A percentile compares a stretch with the other conserved stretches of the same genome.
These are phyloP conservation scores for Euzetes globulus DNA, from an alignment of 2,888 invertebrate genomes.

Conservation along the genomic window DNA sequence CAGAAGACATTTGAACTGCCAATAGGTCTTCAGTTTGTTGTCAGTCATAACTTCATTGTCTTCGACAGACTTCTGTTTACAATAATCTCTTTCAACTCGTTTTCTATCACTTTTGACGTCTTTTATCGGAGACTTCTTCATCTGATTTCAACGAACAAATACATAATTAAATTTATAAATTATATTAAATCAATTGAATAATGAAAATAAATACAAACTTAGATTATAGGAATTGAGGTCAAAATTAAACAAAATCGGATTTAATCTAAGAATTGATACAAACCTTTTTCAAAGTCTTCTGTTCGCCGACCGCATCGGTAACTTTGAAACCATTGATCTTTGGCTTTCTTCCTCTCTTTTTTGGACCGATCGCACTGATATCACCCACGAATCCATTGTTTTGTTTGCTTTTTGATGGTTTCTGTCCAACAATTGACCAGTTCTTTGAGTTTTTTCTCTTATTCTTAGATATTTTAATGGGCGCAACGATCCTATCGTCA, in stretches of 20 bases:
- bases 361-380: background rate
- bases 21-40: background rate
- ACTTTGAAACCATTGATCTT: background rate
- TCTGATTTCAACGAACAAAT: too few species aligned
- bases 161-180: background rate
- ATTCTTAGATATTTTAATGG: conserved; percentile 1
- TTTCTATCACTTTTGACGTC: background rate
- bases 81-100: background rate
- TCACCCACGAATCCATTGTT: background rate
- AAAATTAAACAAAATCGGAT: background rate
- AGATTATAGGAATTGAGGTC: background rate
- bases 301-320: background rate
- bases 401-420: background rate
- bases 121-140: background rate
- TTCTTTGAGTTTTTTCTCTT: conserved; percentile 6
- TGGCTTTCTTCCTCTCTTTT: background rate
- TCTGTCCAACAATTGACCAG: conserved; percentile 7
- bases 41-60: background rate
- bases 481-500: background rate
- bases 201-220: background rate
- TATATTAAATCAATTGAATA: background rate
- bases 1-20: conserved; percentile 23
- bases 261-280: background rate
- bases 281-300: background rate
- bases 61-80: background rate